Base-by-base conservation (phyloP, 2,797 vertebrate species). In the Brachyalestes nurse region DNA sequence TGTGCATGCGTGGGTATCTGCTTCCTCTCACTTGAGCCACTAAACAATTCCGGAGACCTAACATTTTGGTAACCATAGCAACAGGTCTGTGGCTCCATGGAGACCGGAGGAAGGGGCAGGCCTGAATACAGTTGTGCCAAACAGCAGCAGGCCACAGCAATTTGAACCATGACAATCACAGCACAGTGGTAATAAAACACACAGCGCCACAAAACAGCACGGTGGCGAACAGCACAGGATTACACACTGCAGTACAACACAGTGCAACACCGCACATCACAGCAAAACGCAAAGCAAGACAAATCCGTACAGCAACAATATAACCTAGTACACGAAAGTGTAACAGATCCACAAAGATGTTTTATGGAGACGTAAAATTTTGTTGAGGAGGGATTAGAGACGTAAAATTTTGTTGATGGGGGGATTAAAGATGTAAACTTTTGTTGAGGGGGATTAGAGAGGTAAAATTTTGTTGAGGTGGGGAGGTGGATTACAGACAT, bases 21-120 rank as follows among this genome's bases (percentile, higher is more conserved):
- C 64, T 70, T 84, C 77, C 71, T 80, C 72, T 77, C 64, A 78
- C 23, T 74, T 80, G 8, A 76, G 73, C 51, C 53, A 75, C 83
- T 80, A 76, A 57, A 80, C 79, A 79, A 75, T 71, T 74, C 53
- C 53, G 78, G 65, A 83, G 72, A 75, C 67, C 58, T 80, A 78
- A 82, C 70, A 85, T 84, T 87, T 77, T 47, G 28, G 88, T 93
- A 80, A 67, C 92, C 91, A 92, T 93, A 90, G 90, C 38, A 83
- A 93, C 89, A 17, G 19, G 79, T 79, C 84, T 51, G 79, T 85
- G 77, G 84, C 71, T 76, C 89, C 89, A 87, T 83, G 82, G 80
- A 82, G 81, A 87, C 80, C 73, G 70, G 77, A 84, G 49, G 53
- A 60, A 75, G 62, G 64, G 72, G 51, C 23, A 77, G 67, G 64